phyloP scores from a whole-genome alignment of 2,113 vertebrate genomes.

The Polypterus bichir region DNA sequence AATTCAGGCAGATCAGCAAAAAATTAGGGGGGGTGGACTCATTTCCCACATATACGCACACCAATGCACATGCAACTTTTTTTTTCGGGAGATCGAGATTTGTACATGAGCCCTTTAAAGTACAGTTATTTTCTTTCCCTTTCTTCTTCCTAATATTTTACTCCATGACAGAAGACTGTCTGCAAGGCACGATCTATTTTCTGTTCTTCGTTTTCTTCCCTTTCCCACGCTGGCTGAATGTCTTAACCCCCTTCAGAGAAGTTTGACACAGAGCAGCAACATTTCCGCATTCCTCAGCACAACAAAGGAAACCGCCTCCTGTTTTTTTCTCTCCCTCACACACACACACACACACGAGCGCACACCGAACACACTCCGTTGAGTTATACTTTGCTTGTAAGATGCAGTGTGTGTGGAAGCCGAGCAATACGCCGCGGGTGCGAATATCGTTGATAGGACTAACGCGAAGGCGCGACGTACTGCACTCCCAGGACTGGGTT shows the following conservation, averaged over 20 bases:
- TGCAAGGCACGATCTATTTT: conserved; percentile 46
- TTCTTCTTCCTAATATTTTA: not conserved
- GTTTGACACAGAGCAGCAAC: conserved; percentile 94
- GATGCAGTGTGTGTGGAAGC: too few species aligned
- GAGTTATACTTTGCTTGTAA: too few species aligned
- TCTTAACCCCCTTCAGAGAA: conserved; percentile 94
- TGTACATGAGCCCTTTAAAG: conserved; percentile 26
- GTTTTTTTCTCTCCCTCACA: conserved; percentile 64
- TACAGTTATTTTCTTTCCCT: conserved; percentile 12
- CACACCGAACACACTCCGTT: too few species aligned
- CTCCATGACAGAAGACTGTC: conserved; percentile 27
- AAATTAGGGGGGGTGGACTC: conserved; percentile 21
- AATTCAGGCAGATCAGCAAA: conserved; percentile 25
- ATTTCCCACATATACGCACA: conserved; percentile 28
- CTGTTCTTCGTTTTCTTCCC: conserved; percentile 38
- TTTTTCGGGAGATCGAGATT: conserved; percentile 31
- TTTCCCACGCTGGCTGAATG: conserved; percentile 98
- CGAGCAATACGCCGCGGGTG: too few species aligned
- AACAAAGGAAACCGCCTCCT: conserved; percentile 92
- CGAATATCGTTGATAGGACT: too few species aligned
- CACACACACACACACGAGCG: too few species aligned
- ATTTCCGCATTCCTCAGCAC: conserved; percentile 97
- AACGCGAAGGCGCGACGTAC: too few species aligned
- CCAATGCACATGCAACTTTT: conserved; percentile 15
- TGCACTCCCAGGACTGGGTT: too few species aligned